Base-by-base conservation (phyloP, 2,888 invertebrate species). In the Pediacus dermestoides region DNA sequence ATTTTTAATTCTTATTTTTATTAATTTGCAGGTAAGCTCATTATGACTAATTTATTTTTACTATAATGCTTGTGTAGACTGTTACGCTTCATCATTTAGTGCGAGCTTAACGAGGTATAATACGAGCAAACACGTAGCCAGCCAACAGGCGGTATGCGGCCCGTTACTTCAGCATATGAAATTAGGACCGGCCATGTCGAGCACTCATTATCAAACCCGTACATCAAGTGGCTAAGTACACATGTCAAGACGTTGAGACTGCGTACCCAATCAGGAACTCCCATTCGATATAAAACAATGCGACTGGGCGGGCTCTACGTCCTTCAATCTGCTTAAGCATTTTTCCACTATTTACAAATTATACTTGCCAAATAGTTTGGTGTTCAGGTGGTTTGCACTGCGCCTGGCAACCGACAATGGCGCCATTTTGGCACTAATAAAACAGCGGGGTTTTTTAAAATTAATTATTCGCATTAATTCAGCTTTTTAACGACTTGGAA, bases 181-280 rank as follows among this genome's bases (percentile, higher is more conserved):
- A 51, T 51, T 51, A 51, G 51, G 51, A 14, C 32, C 32, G 32
- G 32, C 32, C 32, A 32, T 32, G 32, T 32, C 32, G 16, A 21
- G 16, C 16, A 32, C 32, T 16, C 32, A 32, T 32, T 52, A 50
- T 52, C 52, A 42, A 43, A 41, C 39, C 48, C 46, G 54, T 45
- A 46, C 42, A 54, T 54, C 52, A 53, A 53, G 35, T 47, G 36
- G 35, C 48, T 50, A 49, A 54, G 54, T 53, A 54, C 51, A 53
- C 44, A 50, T 53, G 54, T 42, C 53, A 39, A 52, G 51, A 52
- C 49, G n/a, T 47, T 50, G 44, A 41, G 36, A 12, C n/a, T n/a
- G 9, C 27, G 21, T 39, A 38, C 35, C 54, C 54, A 54, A 54
- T 54, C 42, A 30, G 33, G 32, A 38, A 18, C 43, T 27, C 35